Evolutionary conservation across 1,140 invertebrate genomes (phyloP), one percentile per base, ranked within the genome.

Genomic region (Hycleus cichorii): DNA sequence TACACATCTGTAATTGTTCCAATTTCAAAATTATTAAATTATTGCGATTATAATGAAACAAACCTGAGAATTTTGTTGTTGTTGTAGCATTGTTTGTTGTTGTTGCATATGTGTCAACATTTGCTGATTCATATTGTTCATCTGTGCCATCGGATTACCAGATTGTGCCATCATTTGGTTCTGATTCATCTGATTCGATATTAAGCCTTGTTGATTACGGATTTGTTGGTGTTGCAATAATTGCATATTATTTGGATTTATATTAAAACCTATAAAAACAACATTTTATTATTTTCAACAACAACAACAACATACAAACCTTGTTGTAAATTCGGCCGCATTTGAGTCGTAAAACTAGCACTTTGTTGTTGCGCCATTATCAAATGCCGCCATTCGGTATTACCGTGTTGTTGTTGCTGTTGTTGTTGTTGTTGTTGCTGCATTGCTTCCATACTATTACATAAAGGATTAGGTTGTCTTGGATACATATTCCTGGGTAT

Each of bases 331-430:
- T 80, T 80, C 43, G 84, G 84, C 47, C 84, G 72, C 75, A 76
- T 80, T 57, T 82, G 77, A 8, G 76, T 74, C 48, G 73, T 76
- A 69, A 82, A 82, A 64, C 74, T 75, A 57, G 74, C 74, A 46
- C 69, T 76, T 53, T 77, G 73, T 48, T 80, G 78, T 66, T 86
- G 84, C 58, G 84, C 81, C 74, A 86, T 85, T 77, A 88, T 80
- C 64, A 88, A 74, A 54, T 88, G 86, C 51, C 86, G 76, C 85
- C 86, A 87, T 65, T 87, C 87, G 1, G 65, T 55, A 39, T 55
- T 66, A 3, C 69, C 70, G 27, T 69, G 68, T 48, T 73, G 18
- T 18, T 18, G 18, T 2, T 18, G 18, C 18, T 18, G 18, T 18
- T 18, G 18, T 18, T 18, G 18, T 18, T 18, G 18, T 18, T 18